Percentiles rank a stretch among this genome's conserved stretches.
These are phyloP conservation scores for Sphaerodactylus townsendi DNA, from an alignment of 2,113 vertebrate species.

Conservation along the genomic window DNA sequence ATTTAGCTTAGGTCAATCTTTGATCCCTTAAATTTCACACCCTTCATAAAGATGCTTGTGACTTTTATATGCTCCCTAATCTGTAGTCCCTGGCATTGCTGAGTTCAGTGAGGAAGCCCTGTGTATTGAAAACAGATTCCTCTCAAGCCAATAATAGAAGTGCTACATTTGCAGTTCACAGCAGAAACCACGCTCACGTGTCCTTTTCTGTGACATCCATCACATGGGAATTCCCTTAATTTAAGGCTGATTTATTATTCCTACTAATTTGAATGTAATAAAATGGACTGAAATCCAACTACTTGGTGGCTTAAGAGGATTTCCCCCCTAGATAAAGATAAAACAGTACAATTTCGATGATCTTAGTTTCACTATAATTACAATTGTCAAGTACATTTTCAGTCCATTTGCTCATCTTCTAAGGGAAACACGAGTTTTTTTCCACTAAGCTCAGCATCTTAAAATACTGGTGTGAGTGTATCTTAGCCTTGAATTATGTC, in stretches of 20 bases:
- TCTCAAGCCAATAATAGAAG: background rate
- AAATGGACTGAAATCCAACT: background rate
- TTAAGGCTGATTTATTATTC: background rate
- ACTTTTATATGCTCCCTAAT: background rate
- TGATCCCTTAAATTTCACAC: background rate
- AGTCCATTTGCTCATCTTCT: conserved; percentile 26
- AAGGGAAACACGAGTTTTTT: conserved; percentile 9
- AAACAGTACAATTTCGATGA: background rate
- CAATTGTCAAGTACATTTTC: conserved; percentile 15
- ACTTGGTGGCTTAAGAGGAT: background rate
- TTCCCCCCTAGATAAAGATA: background rate
- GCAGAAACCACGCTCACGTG: background rate
- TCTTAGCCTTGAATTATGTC: background rate
- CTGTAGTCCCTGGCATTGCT: no score
- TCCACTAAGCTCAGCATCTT: conserved; percentile 10
- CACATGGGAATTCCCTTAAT: background rate
- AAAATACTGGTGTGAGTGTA: conserved; percentile 33
- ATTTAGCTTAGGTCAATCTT: conserved; percentile 12
- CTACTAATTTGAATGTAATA: background rate
- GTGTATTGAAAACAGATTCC: background rate
- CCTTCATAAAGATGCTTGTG: background rate
- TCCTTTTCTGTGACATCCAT: background rate
- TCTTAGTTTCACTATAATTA: conserved; percentile 24
- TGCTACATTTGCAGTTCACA: background rate
- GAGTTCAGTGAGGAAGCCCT: background rate